These are phyloP conservation scores for Thymelicus acteon DNA, from an alignment of 2,888 invertebrate genomes.

Conservation along the genomic window DNA sequence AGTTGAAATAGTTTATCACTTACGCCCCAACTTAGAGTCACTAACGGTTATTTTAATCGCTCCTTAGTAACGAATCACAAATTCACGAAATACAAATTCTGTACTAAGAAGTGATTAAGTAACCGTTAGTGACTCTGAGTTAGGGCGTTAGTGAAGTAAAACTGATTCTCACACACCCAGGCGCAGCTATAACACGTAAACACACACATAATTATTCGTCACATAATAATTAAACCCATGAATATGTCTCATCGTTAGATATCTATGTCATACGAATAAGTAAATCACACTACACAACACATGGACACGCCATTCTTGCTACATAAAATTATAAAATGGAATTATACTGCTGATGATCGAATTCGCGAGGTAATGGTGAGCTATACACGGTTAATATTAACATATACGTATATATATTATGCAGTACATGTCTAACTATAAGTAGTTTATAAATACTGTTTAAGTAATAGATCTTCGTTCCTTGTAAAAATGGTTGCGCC, in stretches of 20 bases:
- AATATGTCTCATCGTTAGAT: background rate
- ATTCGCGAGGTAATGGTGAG: constrained; percentile 67
- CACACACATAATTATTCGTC: constrained; percentile 26
- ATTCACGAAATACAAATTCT: no score
- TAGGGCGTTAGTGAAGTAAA: no score
- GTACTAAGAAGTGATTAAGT: no score
- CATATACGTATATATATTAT: constrained; percentile 38
- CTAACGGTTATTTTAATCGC: no score
- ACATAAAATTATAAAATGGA: constrained; percentile 30
- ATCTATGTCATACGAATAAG: constrained; percentile 1
- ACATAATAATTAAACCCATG: constrained; percentile 15
- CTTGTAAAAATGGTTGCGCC: constrained; percentile 66
- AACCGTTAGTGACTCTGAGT: no score
- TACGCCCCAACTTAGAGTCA: no score
- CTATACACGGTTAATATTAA: constrained; percentile 57
- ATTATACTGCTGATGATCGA: constrained; percentile 35
- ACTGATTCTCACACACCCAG: constrained; percentile 1
- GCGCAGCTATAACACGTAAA: constrained; percentile 9
- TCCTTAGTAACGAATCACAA: no score
- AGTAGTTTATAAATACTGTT: constrained; percentile 82
- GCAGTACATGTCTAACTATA: constrained; percentile 50
- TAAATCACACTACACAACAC: constrained; percentile 17
- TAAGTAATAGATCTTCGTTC: constrained; percentile 80
- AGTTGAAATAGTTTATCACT: constrained; percentile 1
- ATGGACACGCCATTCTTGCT: constrained; percentile 38